Percentiles rank a stretch among this genome's conserved stretches.
These are phyloP conservation scores for Poeciliopsis paucimaculata DNA, from an alignment of 2,797 vertebrate genomes.

Conservation along the genomic window DNA sequence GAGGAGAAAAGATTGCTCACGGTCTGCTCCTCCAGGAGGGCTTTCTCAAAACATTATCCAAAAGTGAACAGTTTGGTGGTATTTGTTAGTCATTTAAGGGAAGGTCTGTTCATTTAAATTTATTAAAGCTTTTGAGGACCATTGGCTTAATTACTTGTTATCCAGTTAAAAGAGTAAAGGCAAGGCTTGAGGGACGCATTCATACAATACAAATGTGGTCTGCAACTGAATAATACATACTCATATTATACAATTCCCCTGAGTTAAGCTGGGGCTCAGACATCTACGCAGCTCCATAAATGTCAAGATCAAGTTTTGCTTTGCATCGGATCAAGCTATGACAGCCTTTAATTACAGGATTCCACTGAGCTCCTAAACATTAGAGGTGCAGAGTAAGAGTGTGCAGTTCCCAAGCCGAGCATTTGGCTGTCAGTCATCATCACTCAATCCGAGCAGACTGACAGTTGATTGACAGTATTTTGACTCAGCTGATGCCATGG, in stretches of 20 bases:
- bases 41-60: slow-evolving; percentile 19
- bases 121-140: slow-evolving; percentile 8
- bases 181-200: not conserved
- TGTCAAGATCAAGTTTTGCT: slow-evolving; percentile 34
- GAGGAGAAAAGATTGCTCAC: slow-evolving; percentile 47
- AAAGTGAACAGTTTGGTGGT: slow-evolving; percentile 35
- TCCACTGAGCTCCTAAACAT: slow-evolving; percentile 20
- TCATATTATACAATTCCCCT: not conserved
- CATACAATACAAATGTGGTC: slow-evolving; percentile 3
- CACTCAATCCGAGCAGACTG: slow-evolving; percentile 35
- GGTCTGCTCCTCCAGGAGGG: slow-evolving; percentile 23
- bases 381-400: slow-evolving; percentile 25
- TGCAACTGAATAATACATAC: not conserved
- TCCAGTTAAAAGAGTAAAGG: not conserved
- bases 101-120: not conserved
- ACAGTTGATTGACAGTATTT: slow-evolving; percentile 66
- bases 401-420: slow-evolving; percentile 37
- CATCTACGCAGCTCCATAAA: slow-evolving; percentile 18
- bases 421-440: slow-evolving; percentile 64
- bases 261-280: slow-evolving; percentile 11
- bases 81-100: slow-evolving; percentile 4
- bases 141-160: slow-evolving; percentile 30
- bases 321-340: slow-evolving; percentile 23
- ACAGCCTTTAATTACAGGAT: slow-evolving; percentile 43
- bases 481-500: slow-evolving; percentile 54